phyloP scores from a whole-genome alignment of 2,888 invertebrate species.

The Drosophila anomelani region DNA sequence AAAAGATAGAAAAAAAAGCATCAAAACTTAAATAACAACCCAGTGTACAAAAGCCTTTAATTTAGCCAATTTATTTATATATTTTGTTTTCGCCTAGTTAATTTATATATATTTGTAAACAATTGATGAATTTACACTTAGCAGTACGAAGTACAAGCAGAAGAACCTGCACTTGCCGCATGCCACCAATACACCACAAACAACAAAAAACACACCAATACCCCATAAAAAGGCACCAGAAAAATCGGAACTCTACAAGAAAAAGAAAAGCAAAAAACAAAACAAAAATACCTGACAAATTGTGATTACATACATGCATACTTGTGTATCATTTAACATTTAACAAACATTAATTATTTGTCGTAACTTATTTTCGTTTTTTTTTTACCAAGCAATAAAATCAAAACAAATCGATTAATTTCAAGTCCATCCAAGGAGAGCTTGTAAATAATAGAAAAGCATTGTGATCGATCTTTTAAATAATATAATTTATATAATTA shows the following conservation, averaged over 20 bases:
- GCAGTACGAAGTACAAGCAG: slow-evolving; percentile 34
- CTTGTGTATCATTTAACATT: slow-evolving; percentile 53
- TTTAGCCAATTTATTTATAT: slow-evolving; percentile 64
- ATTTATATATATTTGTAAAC: slow-evolving; percentile 20
- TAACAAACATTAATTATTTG: slow-evolving; percentile 46
- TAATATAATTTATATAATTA: background rate
- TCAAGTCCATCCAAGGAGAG: background rate
- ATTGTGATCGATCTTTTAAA: too few relatives aligned
- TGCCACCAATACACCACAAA: slow-evolving; percentile 40
- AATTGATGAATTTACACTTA: slow-evolving; percentile 48
- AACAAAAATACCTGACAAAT: slow-evolving; percentile 70
- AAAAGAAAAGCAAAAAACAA: slow-evolving; percentile 16
- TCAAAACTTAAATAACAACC: slow-evolving; percentile 49
- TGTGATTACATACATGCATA: slow-evolving; percentile 60
- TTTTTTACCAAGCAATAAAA: slow-evolving; percentile 62
- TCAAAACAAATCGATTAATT: slow-evolving; percentile 26
- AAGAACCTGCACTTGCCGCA: slow-evolving; percentile 60
- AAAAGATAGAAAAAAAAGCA: slow-evolving; percentile 36
- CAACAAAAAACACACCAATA: slow-evolving; percentile 12
- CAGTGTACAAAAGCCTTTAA: slow-evolving; percentile 72
- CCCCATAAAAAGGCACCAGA: slow-evolving; percentile 17
- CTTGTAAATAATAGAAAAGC: background rate
- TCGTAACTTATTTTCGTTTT: slow-evolving; percentile 66
- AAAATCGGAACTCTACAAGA: slow-evolving; percentile 2
- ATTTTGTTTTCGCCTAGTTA: slow-evolving; percentile 50